These are phyloP conservation scores for Anodontia alba DNA, from an alignment of 2,888 invertebrate species.

Conservation along the genomic window DNA sequence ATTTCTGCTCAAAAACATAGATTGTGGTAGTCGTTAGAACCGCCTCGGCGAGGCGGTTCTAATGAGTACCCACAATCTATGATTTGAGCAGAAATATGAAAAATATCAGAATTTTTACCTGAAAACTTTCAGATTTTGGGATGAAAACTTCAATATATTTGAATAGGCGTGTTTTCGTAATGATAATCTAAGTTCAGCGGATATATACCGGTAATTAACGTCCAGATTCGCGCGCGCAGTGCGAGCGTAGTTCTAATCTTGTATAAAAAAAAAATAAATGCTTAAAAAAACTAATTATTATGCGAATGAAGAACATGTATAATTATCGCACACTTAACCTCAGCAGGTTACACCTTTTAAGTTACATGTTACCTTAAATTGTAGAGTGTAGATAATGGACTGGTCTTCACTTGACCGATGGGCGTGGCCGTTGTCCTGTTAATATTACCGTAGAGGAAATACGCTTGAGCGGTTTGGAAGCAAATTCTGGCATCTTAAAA, in stretches of 20 bases:
- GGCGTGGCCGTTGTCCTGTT: not conserved
- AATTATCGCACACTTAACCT: not conserved
- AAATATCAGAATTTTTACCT: no score
- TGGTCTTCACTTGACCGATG: not conserved
- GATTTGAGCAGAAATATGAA: no score
- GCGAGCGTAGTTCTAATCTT: not conserved
- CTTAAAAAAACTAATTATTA: conserved; percentile 7
- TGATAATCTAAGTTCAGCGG: no score
- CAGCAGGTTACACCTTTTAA: conserved; percentile 7
- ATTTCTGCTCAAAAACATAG: no score
- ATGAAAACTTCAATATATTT: no score
- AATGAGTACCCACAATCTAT: no score
- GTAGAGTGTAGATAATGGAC: conserved; percentile 3
- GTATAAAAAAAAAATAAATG: not conserved
- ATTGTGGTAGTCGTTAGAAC: no score
- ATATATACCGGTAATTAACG: no score
- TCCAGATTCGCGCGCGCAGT: conserved; percentile 1
- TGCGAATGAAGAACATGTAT: not conserved
- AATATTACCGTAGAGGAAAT: not conserved
- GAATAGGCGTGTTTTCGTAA: no score
- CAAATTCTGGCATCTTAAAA: no score
- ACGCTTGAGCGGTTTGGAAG: not conserved
- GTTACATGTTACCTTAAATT: conserved; percentile 8
- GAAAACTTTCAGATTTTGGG: no score
- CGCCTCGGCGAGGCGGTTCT: no score